Evolutionary conservation across 2,113 vertebrate species (phyloP).

Genomic region (Calyptomena viridis): DNA sequence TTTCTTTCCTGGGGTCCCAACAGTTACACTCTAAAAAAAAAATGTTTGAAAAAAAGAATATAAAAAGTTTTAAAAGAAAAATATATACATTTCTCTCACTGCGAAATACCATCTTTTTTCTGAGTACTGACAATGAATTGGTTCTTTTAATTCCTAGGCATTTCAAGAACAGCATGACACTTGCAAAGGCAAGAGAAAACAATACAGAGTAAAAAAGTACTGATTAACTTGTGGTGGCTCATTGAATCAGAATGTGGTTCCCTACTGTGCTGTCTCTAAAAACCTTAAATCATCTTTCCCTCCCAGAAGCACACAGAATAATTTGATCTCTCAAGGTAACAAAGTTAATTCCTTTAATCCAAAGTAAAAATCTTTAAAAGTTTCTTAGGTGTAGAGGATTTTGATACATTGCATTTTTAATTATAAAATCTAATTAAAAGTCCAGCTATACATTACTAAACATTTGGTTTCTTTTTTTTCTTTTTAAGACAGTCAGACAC

Average conservation of each 20-base stretch:
- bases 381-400: not conserved
- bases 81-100: not conserved
- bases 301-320: not conserved
- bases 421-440: not conserved
- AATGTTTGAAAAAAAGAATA: not conserved
- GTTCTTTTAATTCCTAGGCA: conserved; percentile 30
- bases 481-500: not conserved
- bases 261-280: conserved; percentile 9
- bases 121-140: not conserved
- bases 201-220: conserved; percentile 42
- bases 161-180: conserved; percentile 58
- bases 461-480: not conserved
- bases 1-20: not conserved
- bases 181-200: conserved; percentile 55
- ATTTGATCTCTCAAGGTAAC: conserved; percentile 28
- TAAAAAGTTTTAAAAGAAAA: not conserved
- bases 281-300: conserved; percentile 51
- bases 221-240: conserved; percentile 52
- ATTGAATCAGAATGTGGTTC: conserved; percentile 31
- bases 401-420: not conserved
- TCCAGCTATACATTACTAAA: not conserved
- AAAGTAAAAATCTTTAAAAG: not conserved
- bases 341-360: not conserved
- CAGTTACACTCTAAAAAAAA: not conserved
- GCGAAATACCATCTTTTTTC: not conserved